Evolutionary conservation across 1,140 invertebrate genomes (phyloP).

Genomic region (Heliconius eleuchia): DNA sequence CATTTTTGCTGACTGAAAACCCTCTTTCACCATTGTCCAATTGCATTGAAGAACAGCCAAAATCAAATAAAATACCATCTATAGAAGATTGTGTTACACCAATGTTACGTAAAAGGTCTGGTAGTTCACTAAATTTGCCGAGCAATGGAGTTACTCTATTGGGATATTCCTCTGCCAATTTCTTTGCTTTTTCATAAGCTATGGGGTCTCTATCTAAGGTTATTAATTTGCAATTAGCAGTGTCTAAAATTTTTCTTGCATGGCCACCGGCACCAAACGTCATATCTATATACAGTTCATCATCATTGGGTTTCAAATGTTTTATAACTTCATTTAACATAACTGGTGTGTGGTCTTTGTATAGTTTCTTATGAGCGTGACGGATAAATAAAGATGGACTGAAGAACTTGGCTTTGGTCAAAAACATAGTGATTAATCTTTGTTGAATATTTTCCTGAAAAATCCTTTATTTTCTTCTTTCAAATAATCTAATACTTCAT

Average conservation of each 20-base stretch:
- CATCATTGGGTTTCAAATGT: constrained; percentile 84
- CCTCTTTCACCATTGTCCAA: constrained; percentile 91
- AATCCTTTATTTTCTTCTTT: constrained; percentile 76
- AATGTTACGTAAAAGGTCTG: constrained; percentile 83
- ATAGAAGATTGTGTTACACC: constrained; percentile 85
- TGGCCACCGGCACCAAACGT: constrained; percentile 98
- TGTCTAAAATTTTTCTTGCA: constrained; percentile 84
- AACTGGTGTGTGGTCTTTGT: constrained; percentile 38
- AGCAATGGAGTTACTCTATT: constrained; percentile 88
- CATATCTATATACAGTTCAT: constrained; percentile 90
- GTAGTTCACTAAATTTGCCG: constrained; percentile 94
- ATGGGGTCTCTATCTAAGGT: constrained; percentile 95
- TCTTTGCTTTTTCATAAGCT: constrained; percentile 86
- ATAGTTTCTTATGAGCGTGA: constrained; percentile 16
- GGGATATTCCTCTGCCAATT: constrained; percentile 85
- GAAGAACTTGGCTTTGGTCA: background rate
- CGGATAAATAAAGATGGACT: constrained; percentile 73
- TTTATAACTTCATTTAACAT: constrained; percentile 85
- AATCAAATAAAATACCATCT: constrained; percentile 95
- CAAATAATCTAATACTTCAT: constrained; percentile 85
- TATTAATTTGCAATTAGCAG: constrained; percentile 85
- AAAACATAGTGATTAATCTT: constrained; percentile 28
- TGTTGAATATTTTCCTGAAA: constrained; percentile 31
- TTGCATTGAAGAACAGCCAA: constrained; percentile 98
- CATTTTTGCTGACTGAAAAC: constrained; percentile 92